Evolutionary conservation across 2,797 vertebrate genomes (phyloP).

Genomic region (Argya squamiceps): DNA sequence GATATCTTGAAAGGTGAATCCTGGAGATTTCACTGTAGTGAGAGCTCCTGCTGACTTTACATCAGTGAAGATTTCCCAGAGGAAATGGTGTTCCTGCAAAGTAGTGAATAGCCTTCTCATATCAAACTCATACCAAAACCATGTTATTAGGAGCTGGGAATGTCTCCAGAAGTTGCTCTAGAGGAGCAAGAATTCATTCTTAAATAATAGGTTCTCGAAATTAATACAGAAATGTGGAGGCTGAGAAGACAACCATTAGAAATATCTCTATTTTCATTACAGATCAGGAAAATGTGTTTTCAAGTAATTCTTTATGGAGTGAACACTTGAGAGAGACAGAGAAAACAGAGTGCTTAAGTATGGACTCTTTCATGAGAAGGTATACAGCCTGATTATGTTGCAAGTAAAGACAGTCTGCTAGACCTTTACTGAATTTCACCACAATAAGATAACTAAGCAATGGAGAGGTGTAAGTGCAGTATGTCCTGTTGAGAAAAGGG

Average conservation of each 20-base stretch:
- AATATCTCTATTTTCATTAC: background rate
- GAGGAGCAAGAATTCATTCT: background rate
- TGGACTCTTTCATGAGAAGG: background rate
- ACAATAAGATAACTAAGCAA: background rate
- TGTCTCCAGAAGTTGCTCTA: background rate
- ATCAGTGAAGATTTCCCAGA: background rate
- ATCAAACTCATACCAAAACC: background rate
- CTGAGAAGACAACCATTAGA: background rate
- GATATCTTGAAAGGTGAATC: conserved; percentile 21
- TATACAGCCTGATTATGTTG: background rate
- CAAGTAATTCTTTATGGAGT: background rate
- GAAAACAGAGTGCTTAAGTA: background rate
- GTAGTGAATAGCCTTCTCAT: background rate
- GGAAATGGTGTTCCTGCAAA: background rate
- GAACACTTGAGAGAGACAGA: background rate
- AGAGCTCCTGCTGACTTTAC: conserved; percentile 4
- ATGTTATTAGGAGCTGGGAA: background rate
- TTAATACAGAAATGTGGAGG: background rate
- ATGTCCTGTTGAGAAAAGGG: background rate
- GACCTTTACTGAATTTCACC: background rate
- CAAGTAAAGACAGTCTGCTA: background rate
- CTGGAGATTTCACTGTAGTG: background rate
- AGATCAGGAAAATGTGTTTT: background rate
- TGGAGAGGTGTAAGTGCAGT: background rate
- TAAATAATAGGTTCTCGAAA: background rate